Evolutionary conservation across 2,113 vertebrate species (phyloP).

Genomic region (Todiramphus saurophagus): DNA sequence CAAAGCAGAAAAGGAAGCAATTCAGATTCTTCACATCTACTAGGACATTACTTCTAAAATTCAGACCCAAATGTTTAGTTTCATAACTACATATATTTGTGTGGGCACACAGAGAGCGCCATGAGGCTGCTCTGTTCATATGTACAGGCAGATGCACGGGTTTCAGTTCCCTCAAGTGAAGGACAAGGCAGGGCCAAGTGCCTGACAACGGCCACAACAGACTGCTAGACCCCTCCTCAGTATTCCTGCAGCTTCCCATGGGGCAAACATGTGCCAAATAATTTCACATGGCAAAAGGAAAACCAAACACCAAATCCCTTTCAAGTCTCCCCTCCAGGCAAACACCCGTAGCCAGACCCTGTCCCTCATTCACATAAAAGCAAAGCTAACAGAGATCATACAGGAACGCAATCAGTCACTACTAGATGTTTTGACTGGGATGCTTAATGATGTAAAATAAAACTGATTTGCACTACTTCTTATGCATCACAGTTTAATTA

Average conservation of each 20-base stretch:
- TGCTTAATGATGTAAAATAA: constrained; percentile 19
- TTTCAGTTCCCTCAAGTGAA: background rate
- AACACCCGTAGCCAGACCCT: background rate
- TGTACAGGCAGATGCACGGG: background rate
- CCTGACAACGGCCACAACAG: background rate
- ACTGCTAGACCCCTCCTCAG: background rate
- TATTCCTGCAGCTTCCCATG: background rate
- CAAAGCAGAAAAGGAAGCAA: background rate
- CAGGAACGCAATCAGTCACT: background rate
- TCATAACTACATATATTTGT: background rate
- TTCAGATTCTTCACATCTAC: background rate
- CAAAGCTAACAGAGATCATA: background rate
- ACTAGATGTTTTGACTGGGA: background rate
- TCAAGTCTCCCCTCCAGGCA: background rate
- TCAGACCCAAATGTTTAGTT: background rate
- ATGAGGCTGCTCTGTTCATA: background rate
- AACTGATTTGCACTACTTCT: constrained; percentile 33
- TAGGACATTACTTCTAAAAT: background rate
- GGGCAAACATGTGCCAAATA: background rate
- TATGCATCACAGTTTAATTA: constrained; percentile 59
- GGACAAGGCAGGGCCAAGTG: background rate
- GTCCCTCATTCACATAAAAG: background rate
- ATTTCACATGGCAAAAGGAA: fast-evolving
- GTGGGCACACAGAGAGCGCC: background rate
- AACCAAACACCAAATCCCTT: background rate